Conservation (phyloP, 2,888 invertebrate species). For the Argynnis bischoffii region DNA sequence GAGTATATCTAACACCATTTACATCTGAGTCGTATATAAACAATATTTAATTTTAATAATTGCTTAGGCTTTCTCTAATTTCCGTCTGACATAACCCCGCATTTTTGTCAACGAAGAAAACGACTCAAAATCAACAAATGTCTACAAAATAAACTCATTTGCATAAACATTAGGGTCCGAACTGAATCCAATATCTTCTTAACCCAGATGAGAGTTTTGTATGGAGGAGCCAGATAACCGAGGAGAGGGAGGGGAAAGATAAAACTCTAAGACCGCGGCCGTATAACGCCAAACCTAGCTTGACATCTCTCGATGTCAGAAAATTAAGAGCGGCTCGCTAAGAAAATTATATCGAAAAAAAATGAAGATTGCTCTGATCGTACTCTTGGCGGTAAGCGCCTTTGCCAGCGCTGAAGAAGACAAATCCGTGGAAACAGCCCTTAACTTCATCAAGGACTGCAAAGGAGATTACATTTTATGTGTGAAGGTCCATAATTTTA, state of each 20-base stretch:
- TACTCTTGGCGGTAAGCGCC: slow-evolving; percentile 68
- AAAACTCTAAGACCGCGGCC: slow-evolving; percentile 71
- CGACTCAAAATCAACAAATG: slow-evolving; percentile 34
- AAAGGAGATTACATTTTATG: slow-evolving; percentile 86
- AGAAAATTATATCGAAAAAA: slow-evolving; percentile 51
- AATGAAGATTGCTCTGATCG: slow-evolving; percentile 64
- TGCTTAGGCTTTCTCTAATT: slow-evolving; percentile 34
- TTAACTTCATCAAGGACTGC: slow-evolving; percentile 87
- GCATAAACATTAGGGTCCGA: slow-evolving; percentile 62
- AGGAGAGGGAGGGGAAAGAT: slow-evolving; percentile 68
- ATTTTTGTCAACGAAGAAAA: slow-evolving; percentile 30
- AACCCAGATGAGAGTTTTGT: slow-evolving; percentile 63
- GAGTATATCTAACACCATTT: not conserved
- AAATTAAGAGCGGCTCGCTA: slow-evolving; percentile 53
- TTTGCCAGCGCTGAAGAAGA: slow-evolving; percentile 74
- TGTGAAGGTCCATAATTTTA: slow-evolving; percentile 85
- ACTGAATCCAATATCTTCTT: slow-evolving; percentile 62
- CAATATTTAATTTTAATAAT: slow-evolving; percentile 34
- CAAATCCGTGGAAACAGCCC: slow-evolving; percentile 83
- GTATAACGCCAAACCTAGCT: slow-evolving; percentile 68
- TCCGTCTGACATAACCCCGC: slow-evolving; percentile 33
- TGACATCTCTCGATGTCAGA: slow-evolving; percentile 74
- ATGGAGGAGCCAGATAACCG: slow-evolving; percentile 53
- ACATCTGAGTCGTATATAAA: slow-evolving; percentile 23
- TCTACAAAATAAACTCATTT: slow-evolving; percentile 51